Evolutionary conservation across 1,140 invertebrate species (phyloP).

Genomic region (Drosophila pruinosa): DNA sequence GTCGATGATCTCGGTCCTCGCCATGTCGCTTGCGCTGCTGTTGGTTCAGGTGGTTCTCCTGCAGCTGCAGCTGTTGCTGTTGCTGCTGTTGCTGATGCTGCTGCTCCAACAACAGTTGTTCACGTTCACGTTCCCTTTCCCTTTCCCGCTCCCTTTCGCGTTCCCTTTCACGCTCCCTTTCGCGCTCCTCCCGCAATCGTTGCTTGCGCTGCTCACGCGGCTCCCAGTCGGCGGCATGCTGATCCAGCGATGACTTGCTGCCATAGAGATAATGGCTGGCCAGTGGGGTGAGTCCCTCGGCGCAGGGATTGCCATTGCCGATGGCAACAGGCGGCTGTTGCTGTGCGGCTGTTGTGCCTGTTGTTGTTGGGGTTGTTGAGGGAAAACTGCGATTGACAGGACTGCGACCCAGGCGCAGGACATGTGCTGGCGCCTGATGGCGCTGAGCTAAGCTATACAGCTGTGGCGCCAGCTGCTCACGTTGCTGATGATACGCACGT

Average conservation of each 20-base stretch:
- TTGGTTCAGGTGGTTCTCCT: constrained; percentile 54
- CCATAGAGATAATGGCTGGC: constrained; percentile 77
- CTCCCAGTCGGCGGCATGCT: constrained; percentile 55
- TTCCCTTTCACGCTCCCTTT: constrained; percentile 44
- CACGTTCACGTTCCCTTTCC: constrained; percentile 54
- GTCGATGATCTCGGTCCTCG: constrained; percentile 60
- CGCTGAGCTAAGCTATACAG: constrained; percentile 56
- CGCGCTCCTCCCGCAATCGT: constrained; percentile 61
- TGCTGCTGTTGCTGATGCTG: constrained; percentile 49
- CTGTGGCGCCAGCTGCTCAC: constrained; percentile 46
- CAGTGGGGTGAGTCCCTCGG: constrained; percentile 69
- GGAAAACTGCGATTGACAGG: constrained; percentile 59
- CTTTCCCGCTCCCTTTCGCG: constrained; percentile 36
- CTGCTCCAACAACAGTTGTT: constrained; percentile 58
- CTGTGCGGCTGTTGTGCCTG: constrained; percentile 29
- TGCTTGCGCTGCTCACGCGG: constrained; percentile 65
- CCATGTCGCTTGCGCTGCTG: constrained; percentile 48
- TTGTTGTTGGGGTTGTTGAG: constrained; percentile 9
- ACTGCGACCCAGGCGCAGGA: constrained; percentile 69
- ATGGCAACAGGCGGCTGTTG: constrained; percentile 8
- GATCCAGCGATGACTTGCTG: constrained; percentile 71
- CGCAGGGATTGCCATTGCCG: constrained; percentile 60
- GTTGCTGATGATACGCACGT: constrained; percentile 65
- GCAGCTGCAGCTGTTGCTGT: constrained; percentile 44
- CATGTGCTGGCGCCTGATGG: constrained; percentile 36